Evolutionary conservation across 2,888 invertebrate genomes (phyloP), one percentile per base, ranked within the genome.

Genomic region (Steromphala cineraria): DNA sequence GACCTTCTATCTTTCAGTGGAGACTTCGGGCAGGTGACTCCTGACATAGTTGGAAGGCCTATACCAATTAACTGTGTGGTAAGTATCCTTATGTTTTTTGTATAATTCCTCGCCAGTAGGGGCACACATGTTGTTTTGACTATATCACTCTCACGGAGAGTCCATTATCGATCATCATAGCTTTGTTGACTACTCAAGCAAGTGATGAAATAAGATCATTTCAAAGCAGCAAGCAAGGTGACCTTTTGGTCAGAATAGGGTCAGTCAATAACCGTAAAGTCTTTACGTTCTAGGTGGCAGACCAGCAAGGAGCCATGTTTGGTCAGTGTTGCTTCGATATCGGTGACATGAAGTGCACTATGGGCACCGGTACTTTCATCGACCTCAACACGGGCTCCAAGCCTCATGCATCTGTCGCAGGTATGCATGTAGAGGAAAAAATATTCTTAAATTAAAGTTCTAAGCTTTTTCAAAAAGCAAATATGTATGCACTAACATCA

Each of bases 241-340:
- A n/a, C n/a, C n/a, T n/a, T n/a, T n/a, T n/a, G n/a, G n/a, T n/a
- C n/a, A n/a, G n/a, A n/a, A n/a, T n/a, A n/a, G n/a, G n/a, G n/a
- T n/a, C n/a, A n/a, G n/a, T n/a, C n/a, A n/a, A n/a, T n/a, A n/a
- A n/a, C n/a, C n/a, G n/a, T n/a, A n/a, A n/a, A n/a, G n/a, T 36
- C 7, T 36, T 36, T 36, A 36, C 2, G 2, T 7, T 36, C 36
- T 4, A 93, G 92, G 90, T 98, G 91, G 98, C 98, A 21, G 99
- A 99, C 94, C 99, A 99, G 93, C 98, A 98, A 93, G 96, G 98
- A 0, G 97, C 98, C 0, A 94, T 98, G 71, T 96, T 99, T 4
- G 98, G 98, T 0, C 98, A 98, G 93, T 96, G 96, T 94, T 98
- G 98, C 91, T 95, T 98, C 79, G 95, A 96, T 78, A 95, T 96